Base-by-base conservation (phyloP, 2,797 vertebrate species). In the Astyanax mexicanus region DNA sequence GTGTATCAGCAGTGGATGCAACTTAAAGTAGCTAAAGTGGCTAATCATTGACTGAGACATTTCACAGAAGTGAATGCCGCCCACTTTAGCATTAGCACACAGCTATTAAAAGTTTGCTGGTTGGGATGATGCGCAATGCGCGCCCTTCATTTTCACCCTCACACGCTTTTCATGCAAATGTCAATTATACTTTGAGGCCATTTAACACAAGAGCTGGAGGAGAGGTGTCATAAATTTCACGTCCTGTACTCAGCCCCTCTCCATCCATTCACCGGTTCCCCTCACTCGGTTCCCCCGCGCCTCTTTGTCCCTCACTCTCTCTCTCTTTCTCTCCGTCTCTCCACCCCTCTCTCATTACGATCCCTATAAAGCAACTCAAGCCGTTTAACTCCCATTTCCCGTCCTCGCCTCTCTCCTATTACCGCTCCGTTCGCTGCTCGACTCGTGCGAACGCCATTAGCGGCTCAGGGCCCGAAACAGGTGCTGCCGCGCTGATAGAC, bases 261-360 rank as follows among this genome's bases (percentile, higher is more conserved):
- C 13, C 60, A 21, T 38, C 19, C 37, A n/a, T n/a, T n/a, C n/a
- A n/a, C n/a, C n/a, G n/a, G n/a, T n/a, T n/a, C n/a, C n/a, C n/a
- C n/a, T n/a, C n/a, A n/a, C n/a, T n/a, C n/a, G n/a, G n/a, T n/a
- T n/a, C n/a, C n/a, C n/a, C n/a, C n/a, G n/a, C n/a, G n/a, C 19
- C 58, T 61, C 13, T 13, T 11, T 23, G 21, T 21, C 29, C 84
- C 88, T 83, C 90, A 86, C 60, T 3, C 15, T 32, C 2, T 32
- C 29, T 5, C 29, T 5, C 29, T 32, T 32, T 29, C 17, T 38
- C 58, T n/a, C 35, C 38, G 57, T 3, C 57, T 61, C 35, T 35
- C 29, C 15, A n/a, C 13, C 60, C 12, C 60, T 42, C 37, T 42
- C 60, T 62, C 60, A 62, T 62, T 42, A 62, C 21, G 37, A 38